Evolutionary conservation across 2,113 vertebrate species (phyloP).

Genomic region (Pholis gunnellus): DNA sequence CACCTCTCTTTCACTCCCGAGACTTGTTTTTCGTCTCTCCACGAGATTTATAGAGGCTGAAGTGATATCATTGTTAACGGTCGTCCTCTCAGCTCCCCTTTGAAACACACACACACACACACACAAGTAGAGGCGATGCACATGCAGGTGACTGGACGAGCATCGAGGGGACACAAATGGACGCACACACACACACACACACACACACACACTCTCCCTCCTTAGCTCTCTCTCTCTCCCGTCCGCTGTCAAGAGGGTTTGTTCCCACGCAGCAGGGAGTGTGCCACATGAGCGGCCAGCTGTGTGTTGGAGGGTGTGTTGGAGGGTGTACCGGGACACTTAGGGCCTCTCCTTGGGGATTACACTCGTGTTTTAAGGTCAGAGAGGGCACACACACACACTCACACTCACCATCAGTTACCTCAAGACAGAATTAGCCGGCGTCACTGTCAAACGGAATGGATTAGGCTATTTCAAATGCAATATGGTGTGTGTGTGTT

Average conservation of each 20-base stretch:
- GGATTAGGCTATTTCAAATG: slow-evolving; percentile 23
- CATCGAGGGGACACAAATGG: slow-evolving; percentile 27
- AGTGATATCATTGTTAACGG: slow-evolving; percentile 75
- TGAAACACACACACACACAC: slow-evolving; percentile 26
- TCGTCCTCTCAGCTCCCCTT: slow-evolving; percentile 50
- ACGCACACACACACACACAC: background rate
- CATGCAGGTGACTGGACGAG: slow-evolving; percentile 47
- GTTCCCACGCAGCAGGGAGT: slow-evolving; percentile 61
- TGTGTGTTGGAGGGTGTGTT: slow-evolving; percentile 42
- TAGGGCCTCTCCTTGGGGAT: slow-evolving; percentile 47
- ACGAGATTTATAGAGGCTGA: slow-evolving; percentile 61
- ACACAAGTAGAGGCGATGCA: slow-evolving; percentile 28
- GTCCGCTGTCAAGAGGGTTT: slow-evolving; percentile 41
- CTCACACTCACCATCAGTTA: slow-evolving; percentile 1
- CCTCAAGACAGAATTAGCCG: slow-evolving; percentile 13
- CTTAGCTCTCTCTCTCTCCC: background rate
- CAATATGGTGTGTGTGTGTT: slow-evolving; percentile 32
- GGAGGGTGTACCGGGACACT: slow-evolving; percentile 26
- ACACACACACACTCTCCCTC: background rate
- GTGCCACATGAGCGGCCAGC: slow-evolving; percentile 56
- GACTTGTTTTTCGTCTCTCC: slow-evolving; percentile 56
- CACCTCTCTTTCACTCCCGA: slow-evolving; percentile 63
- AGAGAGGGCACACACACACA: slow-evolving; percentile 5
- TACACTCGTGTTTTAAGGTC: slow-evolving; percentile 58
- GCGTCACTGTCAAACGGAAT: slow-evolving; percentile 15